These are phyloP conservation scores for Agonopterix alstromeriana DNA, from an alignment of 2,888 invertebrate species.

Conservation along the genomic window DNA sequence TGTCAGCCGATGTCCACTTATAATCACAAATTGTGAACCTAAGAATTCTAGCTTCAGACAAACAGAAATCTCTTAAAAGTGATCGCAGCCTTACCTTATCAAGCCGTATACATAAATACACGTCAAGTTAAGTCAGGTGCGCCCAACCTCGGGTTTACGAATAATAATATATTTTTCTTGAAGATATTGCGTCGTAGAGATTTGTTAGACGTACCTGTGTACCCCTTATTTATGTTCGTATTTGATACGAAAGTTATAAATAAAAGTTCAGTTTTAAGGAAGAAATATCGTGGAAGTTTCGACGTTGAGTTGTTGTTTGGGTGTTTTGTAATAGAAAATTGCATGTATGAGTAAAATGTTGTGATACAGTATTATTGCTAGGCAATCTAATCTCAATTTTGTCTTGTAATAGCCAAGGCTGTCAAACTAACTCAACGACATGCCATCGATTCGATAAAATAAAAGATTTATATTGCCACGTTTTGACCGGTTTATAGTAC, in stretches of 20 bases:
- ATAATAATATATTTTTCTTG: conserved; percentile 44
- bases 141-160: conserved; percentile 33
- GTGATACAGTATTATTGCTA: too few species aligned
- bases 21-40: too few species aligned
- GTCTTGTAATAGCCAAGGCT: too few species aligned
- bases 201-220: conserved; percentile 30
- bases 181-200: conserved; percentile 48
- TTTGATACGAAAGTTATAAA: conserved; percentile 18
- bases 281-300: conserved; percentile 20
- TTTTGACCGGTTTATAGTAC: too few species aligned
- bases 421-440: too few species aligned
- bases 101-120: conserved; percentile 34
- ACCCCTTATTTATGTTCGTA: conserved; percentile 23
- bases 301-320: conserved; percentile 3
- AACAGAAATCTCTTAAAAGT: neutral
- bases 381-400: too few species aligned
- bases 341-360: too few species aligned
- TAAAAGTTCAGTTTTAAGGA: conserved; percentile 13
- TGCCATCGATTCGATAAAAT: too few species aligned
- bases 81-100: conserved; percentile 23
- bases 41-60: too few species aligned
- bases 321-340: too few species aligned
- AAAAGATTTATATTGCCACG: too few species aligned
- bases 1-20: too few species aligned
- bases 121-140: conserved; percentile 50